Conservation (phyloP, 2,888 invertebrate genomes). For the Amblyjoppa fuscipennis region DNA sequence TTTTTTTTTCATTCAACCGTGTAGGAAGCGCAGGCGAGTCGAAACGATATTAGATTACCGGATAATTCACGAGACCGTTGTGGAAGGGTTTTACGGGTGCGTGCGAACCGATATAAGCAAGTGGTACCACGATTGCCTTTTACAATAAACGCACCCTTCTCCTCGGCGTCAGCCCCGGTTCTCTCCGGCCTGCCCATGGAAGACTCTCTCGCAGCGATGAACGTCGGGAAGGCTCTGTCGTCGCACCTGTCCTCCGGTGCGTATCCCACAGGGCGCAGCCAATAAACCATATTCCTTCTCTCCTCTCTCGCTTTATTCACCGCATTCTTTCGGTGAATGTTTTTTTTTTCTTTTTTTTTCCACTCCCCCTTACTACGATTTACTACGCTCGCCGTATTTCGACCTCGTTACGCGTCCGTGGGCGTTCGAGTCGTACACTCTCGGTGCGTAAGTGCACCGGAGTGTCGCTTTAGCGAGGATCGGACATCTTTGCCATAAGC, state of each 20-base stretch:
- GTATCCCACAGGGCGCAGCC: not conserved
- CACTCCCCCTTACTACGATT: constrained; percentile 43
- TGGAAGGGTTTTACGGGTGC: not conserved
- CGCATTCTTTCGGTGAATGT: not conserved
- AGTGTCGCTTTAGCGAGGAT: constrained; percentile 27
- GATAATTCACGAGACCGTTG: not conserved
- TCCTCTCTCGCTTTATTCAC: not conserved
- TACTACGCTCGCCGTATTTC: constrained; percentile 41
- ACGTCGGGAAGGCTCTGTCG: constrained; percentile 6
- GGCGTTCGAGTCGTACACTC: constrained; percentile 10
- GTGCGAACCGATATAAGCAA: constrained; percentile 35
- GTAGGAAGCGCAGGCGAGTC: constrained; percentile 9
- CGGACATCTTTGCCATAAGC: constrained; percentile 10
- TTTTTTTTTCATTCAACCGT: not conserved
- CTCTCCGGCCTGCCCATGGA: not conserved
- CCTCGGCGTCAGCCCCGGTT: not conserved
- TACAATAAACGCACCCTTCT: not conserved
- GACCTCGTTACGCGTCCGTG: constrained; percentile 39
- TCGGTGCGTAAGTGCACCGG: constrained; percentile 38
- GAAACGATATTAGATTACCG: constrained; percentile 13
- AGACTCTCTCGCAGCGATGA: not conserved
- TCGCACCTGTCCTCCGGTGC: constrained; percentile 14
- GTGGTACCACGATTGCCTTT: constrained; percentile 38
- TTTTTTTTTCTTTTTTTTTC: not conserved
- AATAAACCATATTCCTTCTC: constrained; percentile 4